Evolutionary conservation across 1,140 invertebrate species (phyloP), one percentile per base, ranked within the genome.

Genomic region (Drosophila kepulauana): DNA sequence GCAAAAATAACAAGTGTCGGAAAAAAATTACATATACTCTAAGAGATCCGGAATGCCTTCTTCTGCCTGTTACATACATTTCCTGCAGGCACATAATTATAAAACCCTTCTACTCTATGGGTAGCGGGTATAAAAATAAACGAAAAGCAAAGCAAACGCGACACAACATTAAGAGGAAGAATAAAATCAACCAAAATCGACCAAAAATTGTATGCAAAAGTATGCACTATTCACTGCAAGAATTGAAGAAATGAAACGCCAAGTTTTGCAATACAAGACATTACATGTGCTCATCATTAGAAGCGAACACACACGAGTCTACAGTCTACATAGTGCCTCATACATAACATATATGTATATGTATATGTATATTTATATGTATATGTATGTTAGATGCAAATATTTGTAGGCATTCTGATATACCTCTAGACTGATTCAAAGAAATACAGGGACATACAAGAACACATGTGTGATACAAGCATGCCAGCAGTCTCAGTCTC

Each of bases 241-340:
- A 89, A 88, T 89, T 88, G 84, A 81, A 78, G 85, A 87, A 84
- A 89, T 84, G 68, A 88, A 80, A 81, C 84, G 85, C 85, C 84
- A 89, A 89, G 85, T 90, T 90, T 86, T 88, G 81, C 85, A 88
- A 85, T 85, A 81, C 62, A 76, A 88, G 70, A 74, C 85, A 85
- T 84, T 88, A 90, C 81, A 90, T 88, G 81, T 89, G 85, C 81
- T 89, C 85, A 25, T 25, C 20, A 25, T 25, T 25, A 89, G 68
- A 78, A 62, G 62, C 30, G 35, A 10, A 20, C 30, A 72, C n/a
- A 33, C 30, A 33, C 30, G 30, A 33, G 30, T 33, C 20, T 25
- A 25, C 3, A 25, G 20, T 25, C 20, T 25, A 25, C 20, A 25
- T 3, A 25, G 20, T 25, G 20, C 20, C 20, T 25, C 20, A 25